These are phyloP conservation scores for Pygoscelis adeliae DNA, from an alignment of 2,113 vertebrate genomes.

Conservation along the genomic window DNA sequence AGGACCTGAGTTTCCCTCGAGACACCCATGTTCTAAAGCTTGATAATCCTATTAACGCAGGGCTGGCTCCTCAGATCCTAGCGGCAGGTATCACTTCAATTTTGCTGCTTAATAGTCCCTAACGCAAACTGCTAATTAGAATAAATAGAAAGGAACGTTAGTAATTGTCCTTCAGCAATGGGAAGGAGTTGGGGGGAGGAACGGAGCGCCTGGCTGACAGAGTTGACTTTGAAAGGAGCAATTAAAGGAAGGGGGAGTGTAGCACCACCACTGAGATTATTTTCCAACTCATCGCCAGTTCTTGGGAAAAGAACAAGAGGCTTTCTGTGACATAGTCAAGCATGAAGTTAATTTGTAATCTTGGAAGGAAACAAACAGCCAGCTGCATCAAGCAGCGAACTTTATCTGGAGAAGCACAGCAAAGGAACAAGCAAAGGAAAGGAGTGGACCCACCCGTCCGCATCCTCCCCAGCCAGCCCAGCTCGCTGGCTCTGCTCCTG, in stretches of 20 bases:
- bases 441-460: background rate
- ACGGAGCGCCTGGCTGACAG: background rate
- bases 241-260: background rate
- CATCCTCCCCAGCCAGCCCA: background rate
- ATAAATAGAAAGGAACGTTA: constrained; percentile 19
- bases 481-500: background rate
- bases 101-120: constrained; percentile 21
- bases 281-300: background rate
- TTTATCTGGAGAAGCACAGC: background rate
- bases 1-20: background rate
- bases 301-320: background rate
- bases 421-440: background rate
- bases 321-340: background rate
- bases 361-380: background rate
- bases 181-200: background rate
- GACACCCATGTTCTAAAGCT: background rate
- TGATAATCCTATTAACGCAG: background rate
- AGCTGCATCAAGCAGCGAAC: background rate
- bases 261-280: background rate
- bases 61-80: background rate
- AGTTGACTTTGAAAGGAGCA: constrained; percentile 26
- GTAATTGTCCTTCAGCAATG: constrained; percentile 15
- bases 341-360: constrained; percentile 8
- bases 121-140: constrained; percentile 44
- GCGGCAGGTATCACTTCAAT: constrained; percentile 2